Evolutionary conservation across 2,888 invertebrate species (phyloP).

Genomic region (Gari tellinella): DNA sequence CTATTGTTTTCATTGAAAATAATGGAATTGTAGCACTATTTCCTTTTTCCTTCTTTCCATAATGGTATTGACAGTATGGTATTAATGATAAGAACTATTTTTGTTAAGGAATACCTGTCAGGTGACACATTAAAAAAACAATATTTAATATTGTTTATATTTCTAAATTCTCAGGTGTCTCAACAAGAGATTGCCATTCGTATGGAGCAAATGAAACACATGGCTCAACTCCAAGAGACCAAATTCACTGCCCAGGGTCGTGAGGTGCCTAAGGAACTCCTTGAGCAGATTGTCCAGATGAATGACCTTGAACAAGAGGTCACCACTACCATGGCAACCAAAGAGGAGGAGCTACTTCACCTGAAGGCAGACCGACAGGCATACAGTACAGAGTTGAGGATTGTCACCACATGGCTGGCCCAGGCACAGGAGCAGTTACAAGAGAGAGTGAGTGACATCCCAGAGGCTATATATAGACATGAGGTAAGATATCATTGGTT

Average conservation of each 20-base stretch:
- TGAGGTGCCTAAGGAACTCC: slow-evolving; percentile 69
- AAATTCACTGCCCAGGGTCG: slow-evolving; percentile 71
- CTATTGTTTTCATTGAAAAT: too few species aligned
- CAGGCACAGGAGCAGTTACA: slow-evolving; percentile 70
- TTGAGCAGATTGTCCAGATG: slow-evolving; percentile 65
- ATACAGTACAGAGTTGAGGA: slow-evolving; percentile 59
- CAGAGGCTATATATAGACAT: slow-evolving; percentile 69
- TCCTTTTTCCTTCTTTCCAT: too few species aligned
- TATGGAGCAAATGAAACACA: slow-evolving; percentile 71
- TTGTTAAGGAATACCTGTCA: too few species aligned
- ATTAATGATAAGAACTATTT: too few species aligned
- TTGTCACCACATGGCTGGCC: slow-evolving; percentile 71
- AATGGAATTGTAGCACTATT: too few species aligned
- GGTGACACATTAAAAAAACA: too few species aligned
- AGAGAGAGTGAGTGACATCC: slow-evolving; percentile 69
- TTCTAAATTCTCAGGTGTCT: slow-evolving; percentile 58
- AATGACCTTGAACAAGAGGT: slow-evolving; percentile 66
- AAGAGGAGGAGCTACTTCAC: slow-evolving; percentile 72
- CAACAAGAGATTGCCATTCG: slow-evolving; percentile 74
- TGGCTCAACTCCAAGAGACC: slow-evolving; percentile 66
- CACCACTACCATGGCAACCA: slow-evolving; percentile 62
- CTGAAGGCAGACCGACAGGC: slow-evolving; percentile 71
- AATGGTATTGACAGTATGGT: too few species aligned
- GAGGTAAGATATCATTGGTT: slow-evolving; percentile 72
- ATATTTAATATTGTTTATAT: too few species aligned